Evolutionary conservation across 1,140 invertebrate species (phyloP).

Genomic region (Leptopilina clavipes): DNA sequence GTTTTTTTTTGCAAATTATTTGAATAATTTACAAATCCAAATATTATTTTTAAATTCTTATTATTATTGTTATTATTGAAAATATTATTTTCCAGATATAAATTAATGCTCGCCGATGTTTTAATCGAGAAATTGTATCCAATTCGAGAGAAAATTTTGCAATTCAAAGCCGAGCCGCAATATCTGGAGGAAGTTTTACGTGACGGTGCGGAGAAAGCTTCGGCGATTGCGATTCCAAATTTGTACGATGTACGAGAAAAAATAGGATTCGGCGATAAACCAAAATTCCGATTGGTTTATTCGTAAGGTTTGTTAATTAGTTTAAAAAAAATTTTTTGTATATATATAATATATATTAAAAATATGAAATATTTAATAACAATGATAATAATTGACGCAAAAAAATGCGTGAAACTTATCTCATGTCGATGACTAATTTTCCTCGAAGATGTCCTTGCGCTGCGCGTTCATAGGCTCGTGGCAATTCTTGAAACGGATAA

Average conservation of each 20-base stretch:
- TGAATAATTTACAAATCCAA: no score
- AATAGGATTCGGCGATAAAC: slow-evolving; percentile 75
- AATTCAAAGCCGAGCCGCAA: slow-evolving; percentile 77
- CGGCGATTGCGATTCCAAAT: slow-evolving; percentile 80
- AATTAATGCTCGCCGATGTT: slow-evolving; percentile 84
- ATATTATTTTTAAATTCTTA: slow-evolving; percentile 30
- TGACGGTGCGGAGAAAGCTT: slow-evolving; percentile 82
- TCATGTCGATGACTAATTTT: slow-evolving; percentile 82
- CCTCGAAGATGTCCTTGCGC: slow-evolving; percentile 82
- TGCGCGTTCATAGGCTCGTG: slow-evolving; percentile 81
- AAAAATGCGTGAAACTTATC: slow-evolving; percentile 44
- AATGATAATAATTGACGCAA: slow-evolving; percentile 26
- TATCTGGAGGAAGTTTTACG: slow-evolving; percentile 83
- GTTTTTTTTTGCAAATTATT: no score
- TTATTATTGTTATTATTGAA: slow-evolving; percentile 24
- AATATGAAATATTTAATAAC: slow-evolving; percentile 32
- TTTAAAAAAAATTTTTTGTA: no score
- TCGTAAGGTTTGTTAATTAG: no score
- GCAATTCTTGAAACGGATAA: slow-evolving; percentile 81
- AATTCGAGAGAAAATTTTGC: slow-evolving; percentile 79
- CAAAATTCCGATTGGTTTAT: no score
- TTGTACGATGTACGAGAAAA: slow-evolving; percentile 82
- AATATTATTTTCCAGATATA: slow-evolving; percentile 78
- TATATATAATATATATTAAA: neutral
- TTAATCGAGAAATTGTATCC: slow-evolving; percentile 84